Evolutionary conservation across 53 echinoderm and acorn worm genomes (phyloP).

Genomic region (Astropecten irregularis): DNA sequence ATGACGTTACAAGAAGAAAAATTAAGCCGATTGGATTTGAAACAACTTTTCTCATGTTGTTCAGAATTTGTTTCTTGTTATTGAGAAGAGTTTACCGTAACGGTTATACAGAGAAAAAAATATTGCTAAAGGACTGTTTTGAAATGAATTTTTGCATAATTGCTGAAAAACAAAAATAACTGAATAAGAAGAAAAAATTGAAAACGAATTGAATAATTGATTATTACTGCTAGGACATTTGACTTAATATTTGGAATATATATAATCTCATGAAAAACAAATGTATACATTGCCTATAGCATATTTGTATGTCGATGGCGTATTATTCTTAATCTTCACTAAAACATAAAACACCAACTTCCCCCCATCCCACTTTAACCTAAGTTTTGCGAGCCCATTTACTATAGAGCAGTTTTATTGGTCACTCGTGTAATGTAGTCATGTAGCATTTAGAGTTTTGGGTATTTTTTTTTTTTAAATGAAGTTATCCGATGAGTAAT

Average conservation of each 20-base stretch:
- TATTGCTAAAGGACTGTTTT: background rate
- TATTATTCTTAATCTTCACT: background rate
- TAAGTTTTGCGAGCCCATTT: conserved; percentile 3
- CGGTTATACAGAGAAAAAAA: conserved; percentile 26
- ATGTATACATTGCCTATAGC: background rate
- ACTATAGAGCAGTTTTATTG: background rate
- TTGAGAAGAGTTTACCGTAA: conserved; percentile 31
- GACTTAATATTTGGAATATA: conserved; percentile 37
- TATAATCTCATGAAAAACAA: background rate
- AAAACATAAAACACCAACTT: too few relatives aligned
- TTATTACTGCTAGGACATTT: background rate
- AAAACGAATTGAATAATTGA: conserved; percentile 14
- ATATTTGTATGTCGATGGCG: conserved; percentile 13
- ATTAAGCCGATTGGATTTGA: conserved; percentile 2
- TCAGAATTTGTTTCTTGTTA: background rate
- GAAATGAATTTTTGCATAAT: conserved; percentile 31
- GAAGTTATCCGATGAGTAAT: conserved; percentile 2
- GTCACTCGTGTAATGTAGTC: conserved; percentile 16
- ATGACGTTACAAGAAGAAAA: too few relatives aligned
- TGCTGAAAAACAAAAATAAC: background rate
- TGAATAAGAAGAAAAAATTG: background rate
- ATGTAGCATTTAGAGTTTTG: conserved; percentile 6
- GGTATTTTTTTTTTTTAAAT: background rate
- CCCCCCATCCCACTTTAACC: background rate
- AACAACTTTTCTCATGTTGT: conserved; percentile 15